Evolutionary conservation across 2,888 invertebrate species (phyloP).

Genomic region (Doris montereyensis): DNA sequence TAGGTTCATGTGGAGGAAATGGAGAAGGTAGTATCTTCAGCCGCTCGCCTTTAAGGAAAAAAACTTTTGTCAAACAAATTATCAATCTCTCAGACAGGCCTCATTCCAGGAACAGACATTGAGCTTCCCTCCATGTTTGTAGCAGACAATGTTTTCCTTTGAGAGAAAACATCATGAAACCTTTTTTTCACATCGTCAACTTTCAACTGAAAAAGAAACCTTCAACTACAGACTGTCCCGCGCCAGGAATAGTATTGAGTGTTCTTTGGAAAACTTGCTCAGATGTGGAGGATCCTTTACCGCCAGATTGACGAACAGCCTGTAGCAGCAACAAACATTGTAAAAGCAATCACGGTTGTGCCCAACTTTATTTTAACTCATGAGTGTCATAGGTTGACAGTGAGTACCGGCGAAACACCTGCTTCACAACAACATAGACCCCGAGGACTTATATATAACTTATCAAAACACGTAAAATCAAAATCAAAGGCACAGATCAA

Average conservation of each 20-base stretch:
- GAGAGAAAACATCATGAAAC: conserved; percentile 19
- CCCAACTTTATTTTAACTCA: conserved; percentile 14
- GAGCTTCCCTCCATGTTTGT: background rate
- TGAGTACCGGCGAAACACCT: background rate
- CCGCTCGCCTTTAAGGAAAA: background rate
- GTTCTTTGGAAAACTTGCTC: conserved; percentile 10
- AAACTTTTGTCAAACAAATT: conserved; percentile 2
- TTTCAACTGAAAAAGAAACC: conserved; percentile 10
- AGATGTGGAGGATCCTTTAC: conserved; percentile 27
- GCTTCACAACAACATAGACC: too few species aligned
- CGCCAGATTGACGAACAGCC: too few species aligned
- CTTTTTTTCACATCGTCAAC: conserved; percentile 16
- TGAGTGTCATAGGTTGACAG: background rate
- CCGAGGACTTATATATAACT: too few species aligned
- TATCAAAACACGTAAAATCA: conserved; percentile 7
- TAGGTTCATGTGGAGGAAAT: conserved; percentile 22
- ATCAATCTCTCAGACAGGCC: background rate
- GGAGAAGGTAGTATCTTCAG: background rate
- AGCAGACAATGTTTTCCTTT: conserved; percentile 12
- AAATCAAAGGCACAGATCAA: background rate
- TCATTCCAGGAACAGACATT: conserved; percentile 18
- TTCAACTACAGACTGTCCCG: too few species aligned
- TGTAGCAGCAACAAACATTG: background rate
- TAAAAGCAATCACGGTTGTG: conserved; percentile 10
- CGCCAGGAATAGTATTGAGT: conserved; percentile 12